These are phyloP conservation scores for Machimus rusticus DNA, from an alignment of 2,888 invertebrate genomes.

Conservation along the genomic window DNA sequence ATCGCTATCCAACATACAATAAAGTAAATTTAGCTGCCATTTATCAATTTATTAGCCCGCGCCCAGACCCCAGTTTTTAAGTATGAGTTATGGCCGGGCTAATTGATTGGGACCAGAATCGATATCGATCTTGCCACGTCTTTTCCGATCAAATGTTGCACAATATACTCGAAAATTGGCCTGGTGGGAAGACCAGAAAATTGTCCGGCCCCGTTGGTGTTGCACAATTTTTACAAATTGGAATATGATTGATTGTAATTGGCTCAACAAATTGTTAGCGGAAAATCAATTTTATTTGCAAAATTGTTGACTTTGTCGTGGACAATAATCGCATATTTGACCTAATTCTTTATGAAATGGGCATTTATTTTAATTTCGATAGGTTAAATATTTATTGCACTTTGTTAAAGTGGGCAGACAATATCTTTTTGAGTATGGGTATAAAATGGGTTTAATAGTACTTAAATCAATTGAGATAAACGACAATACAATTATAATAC, in stretches of 20 bases:
- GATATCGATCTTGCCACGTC: slow-evolving; percentile 6
- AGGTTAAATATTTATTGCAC: not conserved
- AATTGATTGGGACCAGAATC: slow-evolving; percentile 28
- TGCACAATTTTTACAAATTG: slow-evolving; percentile 29
- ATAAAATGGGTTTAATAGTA: not conserved
- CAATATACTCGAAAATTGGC: not conserved
- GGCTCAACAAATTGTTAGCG: not conserved
- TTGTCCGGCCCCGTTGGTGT: not conserved
- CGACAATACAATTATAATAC: too few species aligned
- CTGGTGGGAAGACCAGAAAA: not conserved
- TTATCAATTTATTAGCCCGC: slow-evolving; percentile 33
- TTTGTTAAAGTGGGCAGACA: too few species aligned
- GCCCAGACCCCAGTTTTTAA: not conserved
- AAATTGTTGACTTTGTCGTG: not conserved
- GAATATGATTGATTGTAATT: not conserved
- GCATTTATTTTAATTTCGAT: not conserved
- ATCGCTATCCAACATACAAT: slow-evolving; percentile 8
- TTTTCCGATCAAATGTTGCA: not conserved
- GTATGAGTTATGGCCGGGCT: slow-evolving; percentile 19
- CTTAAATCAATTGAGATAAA: too few species aligned
- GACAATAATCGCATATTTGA: not conserved
- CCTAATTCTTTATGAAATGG: not conserved
- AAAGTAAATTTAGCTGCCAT: slow-evolving; percentile 36
- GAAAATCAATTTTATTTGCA: not conserved
- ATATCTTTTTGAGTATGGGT: not conserved